Base-by-base conservation (phyloP, 2,113 vertebrate species). In the Sebastes schlegelii region DNA sequence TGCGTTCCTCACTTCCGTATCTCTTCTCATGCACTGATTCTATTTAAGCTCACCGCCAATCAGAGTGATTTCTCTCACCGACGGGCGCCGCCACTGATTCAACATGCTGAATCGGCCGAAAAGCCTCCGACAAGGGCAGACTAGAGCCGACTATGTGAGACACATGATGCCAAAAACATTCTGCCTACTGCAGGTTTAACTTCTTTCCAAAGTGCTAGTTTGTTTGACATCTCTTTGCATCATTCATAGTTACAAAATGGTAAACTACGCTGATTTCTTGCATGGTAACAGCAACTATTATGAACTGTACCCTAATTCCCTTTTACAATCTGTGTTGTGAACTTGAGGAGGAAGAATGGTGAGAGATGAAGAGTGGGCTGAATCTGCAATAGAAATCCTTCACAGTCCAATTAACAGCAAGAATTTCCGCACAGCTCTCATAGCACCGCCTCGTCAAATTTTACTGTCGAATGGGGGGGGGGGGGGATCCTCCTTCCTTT, bases 321-420 rank as follows among this genome's bases (percentile, higher is more conserved):
- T 45, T 80, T n/a, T 43, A 65, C 70, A 12, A 62, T 76, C 79
- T 48, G n/a, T 26, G 57, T 46, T 63, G 65, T 70, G 66, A 86
- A 86, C 55, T 12, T 43, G 64, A 69, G 82, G 80, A 42, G 49
- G 45, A 16, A 48, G 26, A 54, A 55, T 51, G 55, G 51, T 7
- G 51, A 55, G 17, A 55, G 17, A 55, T n/a, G 17, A 17, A 55
- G 51, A 81, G 74, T 80, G 79, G 65, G 80, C 65, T 88, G 86
- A 84, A 74, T 88, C 66, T 74, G 79, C 82, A 68, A 78, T 62
- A 84, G 83, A 83, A 84, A 85, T 75, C 55, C 83, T 89, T 91
- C 80, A 82, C 90, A 91, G 83, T 77, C 79, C 85, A 93, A 91
- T 93, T 92, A 92, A 78, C 82, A 87, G 82, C 40, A 61, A 80